Percentiles rank a stretch among this genome's conserved stretches.
These are phyloP conservation scores for Rhopalosiphum padi DNA, from an alignment of 1,140 invertebrate genomes.

Conservation along the genomic window DNA sequence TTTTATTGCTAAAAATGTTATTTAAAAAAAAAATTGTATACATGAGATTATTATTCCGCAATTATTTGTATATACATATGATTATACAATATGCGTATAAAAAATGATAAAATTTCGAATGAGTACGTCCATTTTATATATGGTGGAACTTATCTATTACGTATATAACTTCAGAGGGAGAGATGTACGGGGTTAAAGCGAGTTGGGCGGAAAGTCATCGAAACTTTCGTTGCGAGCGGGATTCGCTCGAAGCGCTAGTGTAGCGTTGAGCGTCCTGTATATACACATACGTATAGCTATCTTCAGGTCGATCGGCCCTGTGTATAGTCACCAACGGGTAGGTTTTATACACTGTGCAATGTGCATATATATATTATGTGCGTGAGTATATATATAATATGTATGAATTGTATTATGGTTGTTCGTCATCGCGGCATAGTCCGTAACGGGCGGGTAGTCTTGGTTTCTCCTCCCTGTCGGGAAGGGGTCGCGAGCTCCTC, in stretches of 20 bases:
- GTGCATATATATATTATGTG: background rate
- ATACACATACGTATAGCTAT: background rate
- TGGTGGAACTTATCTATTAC: background rate
- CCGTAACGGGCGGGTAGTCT: constrained; percentile 35
- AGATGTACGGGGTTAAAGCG: background rate
- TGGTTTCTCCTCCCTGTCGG: constrained; percentile 54
- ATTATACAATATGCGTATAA: background rate
- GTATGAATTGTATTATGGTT: background rate
- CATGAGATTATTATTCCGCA: background rate
- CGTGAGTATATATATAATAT: background rate
- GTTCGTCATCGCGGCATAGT: background rate
- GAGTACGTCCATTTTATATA: background rate
- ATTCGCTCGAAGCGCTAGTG: constrained; percentile 43
- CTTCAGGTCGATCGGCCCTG: constrained; percentile 40
- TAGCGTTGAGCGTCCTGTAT: background rate
- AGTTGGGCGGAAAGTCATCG: background rate
- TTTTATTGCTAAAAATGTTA: background rate
- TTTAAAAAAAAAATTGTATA: background rate
- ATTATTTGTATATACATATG: background rate
- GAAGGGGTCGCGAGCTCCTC: constrained; percentile 55
- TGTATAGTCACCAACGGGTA: background rate
- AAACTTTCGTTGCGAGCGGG: background rate
- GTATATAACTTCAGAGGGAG: background rate
- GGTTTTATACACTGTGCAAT: background rate
- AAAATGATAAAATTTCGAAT: background rate